Conservation (phyloP, 2,888 invertebrate genomes). For the Anaspis maculata region DNA sequence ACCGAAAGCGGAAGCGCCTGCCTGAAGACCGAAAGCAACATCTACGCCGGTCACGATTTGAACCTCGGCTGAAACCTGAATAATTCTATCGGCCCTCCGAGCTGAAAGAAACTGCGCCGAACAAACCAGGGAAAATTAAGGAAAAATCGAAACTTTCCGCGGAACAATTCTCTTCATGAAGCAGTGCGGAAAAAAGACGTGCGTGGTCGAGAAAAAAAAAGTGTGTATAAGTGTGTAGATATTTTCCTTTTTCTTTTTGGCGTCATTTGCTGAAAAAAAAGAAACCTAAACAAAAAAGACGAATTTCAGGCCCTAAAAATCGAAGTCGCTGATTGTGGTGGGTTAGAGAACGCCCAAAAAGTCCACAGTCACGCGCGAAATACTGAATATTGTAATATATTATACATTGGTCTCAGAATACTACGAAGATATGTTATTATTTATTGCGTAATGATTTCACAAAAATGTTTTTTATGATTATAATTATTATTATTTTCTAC, state of each 20-base stretch:
- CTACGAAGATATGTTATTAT: slow-evolving; percentile 36
- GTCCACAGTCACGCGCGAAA: too few species aligned
- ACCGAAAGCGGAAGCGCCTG: slow-evolving; percentile 59
- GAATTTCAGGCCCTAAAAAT: too few species aligned
- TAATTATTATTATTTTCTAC: slow-evolving; percentile 16
- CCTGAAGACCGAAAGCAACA: slow-evolving; percentile 52
- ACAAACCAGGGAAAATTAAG: too few species aligned
- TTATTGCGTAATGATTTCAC: slow-evolving; percentile 32
- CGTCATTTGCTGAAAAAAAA: slow-evolving; percentile 7
- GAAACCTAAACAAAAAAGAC: too few species aligned
- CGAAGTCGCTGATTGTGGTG: too few species aligned
- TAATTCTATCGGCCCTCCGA: too few species aligned
- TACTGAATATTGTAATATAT: slow-evolving; percentile 16
- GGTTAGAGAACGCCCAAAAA: too few species aligned
- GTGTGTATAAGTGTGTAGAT: slow-evolving; percentile 25
- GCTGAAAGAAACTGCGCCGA: too few species aligned
- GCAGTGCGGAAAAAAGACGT: too few species aligned
- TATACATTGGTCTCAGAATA: slow-evolving; percentile 37
- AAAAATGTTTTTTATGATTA: slow-evolving; percentile 33
- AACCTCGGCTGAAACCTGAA: slow-evolving; percentile 29
- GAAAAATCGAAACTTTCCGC: too few species aligned
- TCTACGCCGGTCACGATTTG: slow-evolving; percentile 35
- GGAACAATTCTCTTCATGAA: too few species aligned
- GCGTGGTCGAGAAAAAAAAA: too few species aligned
- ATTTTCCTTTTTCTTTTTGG: slow-evolving; percentile 15